Conservation (phyloP, 2,113 vertebrate species). For the Hemiprocne comata region DNA sequence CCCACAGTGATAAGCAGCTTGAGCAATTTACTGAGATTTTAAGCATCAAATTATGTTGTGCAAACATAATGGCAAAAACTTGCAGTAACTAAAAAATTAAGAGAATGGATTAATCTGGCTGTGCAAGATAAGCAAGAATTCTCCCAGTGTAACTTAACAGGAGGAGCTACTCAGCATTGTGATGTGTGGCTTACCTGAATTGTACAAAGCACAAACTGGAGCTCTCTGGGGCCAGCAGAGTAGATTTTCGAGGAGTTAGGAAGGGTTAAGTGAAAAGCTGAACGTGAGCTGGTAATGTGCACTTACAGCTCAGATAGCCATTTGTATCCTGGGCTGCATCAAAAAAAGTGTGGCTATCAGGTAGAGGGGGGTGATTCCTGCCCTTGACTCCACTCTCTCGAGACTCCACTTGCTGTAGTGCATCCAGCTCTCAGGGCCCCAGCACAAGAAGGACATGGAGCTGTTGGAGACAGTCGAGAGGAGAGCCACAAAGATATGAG, state of each 20-base stretch:
- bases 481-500: not conserved
- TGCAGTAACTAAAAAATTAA: not conserved
- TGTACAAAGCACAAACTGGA: not conserved
- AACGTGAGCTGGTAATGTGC: rapidly evolving
- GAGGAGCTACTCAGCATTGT: not conserved
- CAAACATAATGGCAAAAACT: not conserved
- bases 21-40: conserved; percentile 12
- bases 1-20: not conserved
- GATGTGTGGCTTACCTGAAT: not conserved
- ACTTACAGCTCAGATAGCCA: not conserved
- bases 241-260: not conserved
- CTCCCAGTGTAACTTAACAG: not conserved
- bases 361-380: not conserved
- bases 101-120: not conserved
- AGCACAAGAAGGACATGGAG: not conserved
- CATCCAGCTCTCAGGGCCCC: not conserved
- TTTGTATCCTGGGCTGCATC: not conserved
- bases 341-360: not conserved
- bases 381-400: rapidly evolving
- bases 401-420: not conserved
- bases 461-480: not conserved
- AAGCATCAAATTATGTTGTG: not conserved
- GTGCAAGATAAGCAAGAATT: not conserved
- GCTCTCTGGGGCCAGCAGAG: not conserved
- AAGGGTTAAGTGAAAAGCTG: not conserved